These are phyloP conservation scores for Calidris pugnax DNA, from an alignment of 2,113 vertebrate species.

Conservation along the genomic window DNA sequence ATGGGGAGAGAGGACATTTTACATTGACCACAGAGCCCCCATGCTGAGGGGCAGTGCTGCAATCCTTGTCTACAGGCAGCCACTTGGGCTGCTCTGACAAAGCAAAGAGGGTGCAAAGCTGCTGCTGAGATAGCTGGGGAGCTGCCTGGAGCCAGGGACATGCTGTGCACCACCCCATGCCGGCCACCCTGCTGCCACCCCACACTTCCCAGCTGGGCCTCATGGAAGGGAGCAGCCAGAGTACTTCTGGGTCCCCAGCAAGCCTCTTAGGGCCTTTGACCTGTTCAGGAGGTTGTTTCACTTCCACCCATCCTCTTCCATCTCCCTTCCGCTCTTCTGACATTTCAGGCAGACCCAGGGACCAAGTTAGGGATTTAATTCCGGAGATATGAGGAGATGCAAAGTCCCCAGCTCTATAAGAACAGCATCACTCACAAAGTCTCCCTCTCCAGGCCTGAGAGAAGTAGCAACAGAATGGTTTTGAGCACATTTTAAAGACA, in stretches of 20 bases:
- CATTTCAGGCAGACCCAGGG: not conserved
- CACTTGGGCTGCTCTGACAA: not conserved
- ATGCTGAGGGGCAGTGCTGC: rapidly evolving
- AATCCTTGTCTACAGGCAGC: not conserved
- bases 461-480: not conserved
- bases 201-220: not conserved
- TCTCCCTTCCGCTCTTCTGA: not conserved
- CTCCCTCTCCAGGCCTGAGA: not conserved
- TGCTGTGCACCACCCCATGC: not conserved
- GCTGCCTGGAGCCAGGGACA: not conserved
- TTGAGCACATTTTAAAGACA: not conserved
- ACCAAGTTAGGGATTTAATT: not conserved
- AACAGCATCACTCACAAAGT: not conserved
- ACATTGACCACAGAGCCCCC: not conserved
- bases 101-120: not conserved
- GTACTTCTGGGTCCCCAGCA: not conserved
- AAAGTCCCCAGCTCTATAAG: not conserved
- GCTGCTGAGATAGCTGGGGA: not conserved
- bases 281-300: not conserved
- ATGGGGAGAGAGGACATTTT: not conserved
- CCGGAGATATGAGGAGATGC: not conserved
- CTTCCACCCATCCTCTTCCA: not conserved
- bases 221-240: not conserved
- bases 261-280: not conserved
- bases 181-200: not conserved